Evolutionary conservation across 37 sponge, comb jelly and placozoan species (phyloP).

Genomic region (Agelas oroides): DNA sequence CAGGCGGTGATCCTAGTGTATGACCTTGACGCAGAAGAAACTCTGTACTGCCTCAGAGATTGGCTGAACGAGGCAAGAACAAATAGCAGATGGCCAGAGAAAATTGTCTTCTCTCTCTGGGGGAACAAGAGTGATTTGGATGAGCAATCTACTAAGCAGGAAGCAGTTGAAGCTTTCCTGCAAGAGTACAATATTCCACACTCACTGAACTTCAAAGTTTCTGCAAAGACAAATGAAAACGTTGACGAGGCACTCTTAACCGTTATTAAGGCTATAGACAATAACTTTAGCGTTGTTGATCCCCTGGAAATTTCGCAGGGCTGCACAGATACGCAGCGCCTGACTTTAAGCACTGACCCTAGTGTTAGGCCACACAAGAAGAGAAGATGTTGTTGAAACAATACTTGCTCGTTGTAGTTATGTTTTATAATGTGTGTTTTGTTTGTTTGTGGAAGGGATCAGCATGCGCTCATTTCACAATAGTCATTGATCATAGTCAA

Average conservation of each 20-base stretch:
- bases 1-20: conserved; percentile 65
- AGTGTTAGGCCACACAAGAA: not conserved
- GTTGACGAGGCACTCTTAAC: conserved; percentile 19
- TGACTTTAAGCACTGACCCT: not conserved
- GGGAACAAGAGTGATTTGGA: conserved; percentile 51
- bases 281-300: not conserved
- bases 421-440: no score
- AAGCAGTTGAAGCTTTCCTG: conserved; percentile 4
- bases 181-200: not conserved
- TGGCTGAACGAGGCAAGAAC: conserved; percentile 45
- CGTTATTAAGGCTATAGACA: conserved; percentile 7
- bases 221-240: conserved; percentile 8
- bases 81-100: conserved; percentile 2
- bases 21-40: conserved; percentile 20
- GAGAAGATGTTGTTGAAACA: not conserved
- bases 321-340: not conserved
- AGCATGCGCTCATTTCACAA: no score
- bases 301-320: not conserved
- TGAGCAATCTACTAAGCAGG: not conserved
- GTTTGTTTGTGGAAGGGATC: no score
- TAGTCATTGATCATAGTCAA: no score
- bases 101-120: conserved; percentile 50
- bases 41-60: conserved; percentile 35
- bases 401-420: no score
- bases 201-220: conserved; percentile 15